phyloP scores from a whole-genome alignment of 2,888 invertebrate species.

The Troglohyphantes excavatus region DNA sequence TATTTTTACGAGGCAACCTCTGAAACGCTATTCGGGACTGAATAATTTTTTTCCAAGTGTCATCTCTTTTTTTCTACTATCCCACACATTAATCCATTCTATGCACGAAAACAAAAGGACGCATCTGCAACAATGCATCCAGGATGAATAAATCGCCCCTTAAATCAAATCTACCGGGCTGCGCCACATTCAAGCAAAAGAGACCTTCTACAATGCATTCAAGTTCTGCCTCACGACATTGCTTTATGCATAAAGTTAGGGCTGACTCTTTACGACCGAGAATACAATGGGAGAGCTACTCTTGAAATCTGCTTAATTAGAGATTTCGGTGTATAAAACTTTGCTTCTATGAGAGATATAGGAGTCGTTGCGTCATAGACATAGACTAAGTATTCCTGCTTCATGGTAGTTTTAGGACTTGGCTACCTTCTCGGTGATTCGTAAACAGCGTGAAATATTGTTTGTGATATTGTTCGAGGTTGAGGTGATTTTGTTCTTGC shows the following conservation, averaged over 20 bases:
- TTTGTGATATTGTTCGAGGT: constrained; percentile 35
- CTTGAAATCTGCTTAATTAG: constrained; percentile 63
- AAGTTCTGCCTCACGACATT: constrained; percentile 55
- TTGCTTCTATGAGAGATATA: constrained; percentile 33
- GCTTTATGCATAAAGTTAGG: constrained; percentile 49
- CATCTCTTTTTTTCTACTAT: constrained; percentile 26
- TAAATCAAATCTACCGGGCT: constrained; percentile 50
- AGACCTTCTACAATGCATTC: constrained; percentile 17
- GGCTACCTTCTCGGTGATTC: constrained; percentile 23
- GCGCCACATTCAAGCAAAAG: constrained; percentile 6
- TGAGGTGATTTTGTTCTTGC: background rate
- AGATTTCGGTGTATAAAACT: constrained; percentile 55
- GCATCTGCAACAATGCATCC: constrained; percentile 56
- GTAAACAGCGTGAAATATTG: constrained; percentile 53
- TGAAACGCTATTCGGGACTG: constrained; percentile 13
- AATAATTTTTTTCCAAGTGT: constrained; percentile 41
- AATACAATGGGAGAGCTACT: constrained; percentile 64
- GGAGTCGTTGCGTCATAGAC: constrained; percentile 53
- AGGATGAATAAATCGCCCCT: constrained; percentile 48
- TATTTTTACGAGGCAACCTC: constrained; percentile 27
- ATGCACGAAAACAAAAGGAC: constrained; percentile 52
- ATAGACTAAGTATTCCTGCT: constrained; percentile 45
- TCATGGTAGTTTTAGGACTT: constrained; percentile 24
- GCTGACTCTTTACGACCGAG: constrained; percentile 34
- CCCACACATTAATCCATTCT: constrained; percentile 30